Conservation (phyloP, 1,140 invertebrate genomes). For the Drosophila serrata region DNA sequence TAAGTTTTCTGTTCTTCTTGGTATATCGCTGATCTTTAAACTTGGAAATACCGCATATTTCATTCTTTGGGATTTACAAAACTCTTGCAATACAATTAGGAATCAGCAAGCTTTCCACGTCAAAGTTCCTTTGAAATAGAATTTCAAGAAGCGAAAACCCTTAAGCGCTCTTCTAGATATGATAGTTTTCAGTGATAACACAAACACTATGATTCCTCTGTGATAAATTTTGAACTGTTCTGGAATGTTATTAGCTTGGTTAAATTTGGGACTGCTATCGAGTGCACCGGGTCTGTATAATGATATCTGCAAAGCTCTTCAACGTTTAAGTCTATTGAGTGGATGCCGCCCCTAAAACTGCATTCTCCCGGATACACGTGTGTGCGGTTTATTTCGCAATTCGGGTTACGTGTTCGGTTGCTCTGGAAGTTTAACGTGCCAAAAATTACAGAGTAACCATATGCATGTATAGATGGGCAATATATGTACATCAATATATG, state of each 20-base stretch:
- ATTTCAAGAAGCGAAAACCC: too few species aligned
- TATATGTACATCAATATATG: not conserved
- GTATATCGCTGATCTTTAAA: not conserved
- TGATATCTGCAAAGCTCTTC: slow-evolving; percentile 20
- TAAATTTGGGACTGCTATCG: slow-evolving; percentile 1
- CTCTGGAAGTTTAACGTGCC: slow-evolving; percentile 54
- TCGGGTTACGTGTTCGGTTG: slow-evolving; percentile 74
- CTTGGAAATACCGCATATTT: not conserved
- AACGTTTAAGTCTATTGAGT: slow-evolving; percentile 67
- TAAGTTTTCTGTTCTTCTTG: slow-evolving; percentile 8
- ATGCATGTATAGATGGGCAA: slow-evolving; percentile 11
- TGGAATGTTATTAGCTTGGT: slow-evolving; percentile 3
- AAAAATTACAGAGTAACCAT: slow-evolving; percentile 58
- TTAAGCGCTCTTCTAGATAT: too few species aligned
- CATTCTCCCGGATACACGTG: slow-evolving; percentile 30
- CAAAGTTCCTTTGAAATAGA: too few species aligned
- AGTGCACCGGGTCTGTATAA: not conserved
- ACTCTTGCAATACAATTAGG: too few species aligned
- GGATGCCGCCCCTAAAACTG: slow-evolving; percentile 17
- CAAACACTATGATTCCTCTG: too few species aligned
- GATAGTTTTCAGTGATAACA: too few species aligned
- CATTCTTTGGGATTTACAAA: not conserved
- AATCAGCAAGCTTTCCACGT: too few species aligned
- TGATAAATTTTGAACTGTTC: not conserved
- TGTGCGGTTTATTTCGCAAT: slow-evolving; percentile 77